phyloP scores from a whole-genome alignment of 2,797 vertebrate genomes.

The Coracias cyanogaster region DNA sequence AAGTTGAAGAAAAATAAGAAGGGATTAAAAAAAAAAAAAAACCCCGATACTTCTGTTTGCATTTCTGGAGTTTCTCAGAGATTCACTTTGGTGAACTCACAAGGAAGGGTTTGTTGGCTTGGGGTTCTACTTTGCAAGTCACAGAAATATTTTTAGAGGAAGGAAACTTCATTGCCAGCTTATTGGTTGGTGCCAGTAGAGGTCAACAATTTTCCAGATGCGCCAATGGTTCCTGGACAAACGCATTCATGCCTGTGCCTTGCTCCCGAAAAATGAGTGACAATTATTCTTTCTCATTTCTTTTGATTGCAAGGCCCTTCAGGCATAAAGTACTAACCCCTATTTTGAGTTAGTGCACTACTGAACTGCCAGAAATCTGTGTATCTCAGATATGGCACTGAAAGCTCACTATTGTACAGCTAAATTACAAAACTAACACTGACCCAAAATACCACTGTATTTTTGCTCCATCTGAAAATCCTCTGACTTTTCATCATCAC shows the following conservation, averaged over 20 bases:
- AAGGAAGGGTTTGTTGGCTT: neutral
- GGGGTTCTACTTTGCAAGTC: neutral
- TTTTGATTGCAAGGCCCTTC: neutral
- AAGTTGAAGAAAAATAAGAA: neutral
- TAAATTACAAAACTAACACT: neutral
- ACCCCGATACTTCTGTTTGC: neutral
- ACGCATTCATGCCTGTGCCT: neutral
- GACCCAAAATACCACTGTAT: neutral
- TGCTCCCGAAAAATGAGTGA: neutral
- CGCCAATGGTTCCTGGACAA: neutral
- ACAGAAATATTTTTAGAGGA: neutral
- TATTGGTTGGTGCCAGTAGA: neutral
- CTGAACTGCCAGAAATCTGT: accelerated
- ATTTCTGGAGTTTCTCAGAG: neutral
- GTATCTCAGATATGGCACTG: neutral
- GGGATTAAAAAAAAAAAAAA: neutral
- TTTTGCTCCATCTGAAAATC: neutral
- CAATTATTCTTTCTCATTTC: neutral
- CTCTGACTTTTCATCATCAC: neutral
- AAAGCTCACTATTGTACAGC: neutral
- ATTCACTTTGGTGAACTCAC: neutral
- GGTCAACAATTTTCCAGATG: neutral
- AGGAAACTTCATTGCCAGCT: neutral
- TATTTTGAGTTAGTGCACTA: neutral
- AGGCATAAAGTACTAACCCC: neutral